Conservation (phyloP, 2,888 invertebrate species). For the Himalopsyche tibetana region DNA sequence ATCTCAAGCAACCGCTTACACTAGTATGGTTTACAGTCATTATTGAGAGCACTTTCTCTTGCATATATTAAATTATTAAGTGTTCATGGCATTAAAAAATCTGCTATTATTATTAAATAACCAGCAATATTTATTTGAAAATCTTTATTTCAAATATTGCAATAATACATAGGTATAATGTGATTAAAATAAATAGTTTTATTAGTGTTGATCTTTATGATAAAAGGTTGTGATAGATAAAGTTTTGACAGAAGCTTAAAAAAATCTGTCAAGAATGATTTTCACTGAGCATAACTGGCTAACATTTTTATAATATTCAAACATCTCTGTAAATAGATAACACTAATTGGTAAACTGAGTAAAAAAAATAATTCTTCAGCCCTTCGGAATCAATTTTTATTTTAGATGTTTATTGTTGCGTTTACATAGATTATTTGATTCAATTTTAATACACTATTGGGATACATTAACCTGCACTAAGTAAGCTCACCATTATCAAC, state of each 20-base stretch:
- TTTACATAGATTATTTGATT: no score
- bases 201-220: conserved; percentile 13
- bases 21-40: background rate
- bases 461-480: no score
- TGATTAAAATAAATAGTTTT: conserved; percentile 6
- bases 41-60: background rate
- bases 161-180: conserved; percentile 15
- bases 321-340: background rate
- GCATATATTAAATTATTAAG: background rate
- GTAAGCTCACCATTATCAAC: no score
- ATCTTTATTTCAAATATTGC: conserved; percentile 34
- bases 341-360: no score
- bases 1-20: no score
- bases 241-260: background rate
- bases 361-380: no score
- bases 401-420: no score
- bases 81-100: background rate
- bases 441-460: no score
- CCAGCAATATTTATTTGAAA: conserved; percentile 39
- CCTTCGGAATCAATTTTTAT: no score
- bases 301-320: background rate
- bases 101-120: background rate
- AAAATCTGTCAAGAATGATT: background rate
- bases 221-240: conserved; percentile 23
- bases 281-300: background rate